phyloP scores from a whole-genome alignment of 1,140 invertebrate genomes.

The Zaprionus taronus region DNA sequence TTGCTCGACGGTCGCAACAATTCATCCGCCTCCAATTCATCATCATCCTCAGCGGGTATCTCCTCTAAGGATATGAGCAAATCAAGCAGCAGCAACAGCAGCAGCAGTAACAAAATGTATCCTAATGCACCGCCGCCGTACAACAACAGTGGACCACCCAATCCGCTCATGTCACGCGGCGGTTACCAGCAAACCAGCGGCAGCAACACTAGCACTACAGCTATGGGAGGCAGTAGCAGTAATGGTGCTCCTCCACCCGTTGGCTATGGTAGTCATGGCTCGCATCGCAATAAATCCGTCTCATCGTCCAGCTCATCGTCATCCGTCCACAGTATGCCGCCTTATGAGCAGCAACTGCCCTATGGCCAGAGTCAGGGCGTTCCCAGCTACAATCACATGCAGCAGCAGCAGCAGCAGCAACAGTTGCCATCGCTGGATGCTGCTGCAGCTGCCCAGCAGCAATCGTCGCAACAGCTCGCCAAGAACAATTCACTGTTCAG shows the following conservation, averaged over 20 bases:
- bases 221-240: constrained; percentile 17
- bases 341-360: constrained; percentile 67
- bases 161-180: constrained; percentile 65
- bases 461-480: constrained; percentile 30
- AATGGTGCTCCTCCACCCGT: constrained; percentile 40
- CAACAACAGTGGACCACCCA: constrained; percentile 55
- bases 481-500: constrained; percentile 77
- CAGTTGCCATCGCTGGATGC: constrained; percentile 38
- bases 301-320: constrained; percentile 51
- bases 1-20: constrained; percentile 38
- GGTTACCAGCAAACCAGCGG: constrained; percentile 46
- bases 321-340: constrained; percentile 73
- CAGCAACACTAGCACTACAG: constrained; percentile 8
- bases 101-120: constrained; percentile 68
- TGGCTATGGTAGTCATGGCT: constrained; percentile 51
- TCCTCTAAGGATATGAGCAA: constrained; percentile 63
- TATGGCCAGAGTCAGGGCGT: constrained; percentile 64
- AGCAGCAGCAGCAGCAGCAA: constrained; percentile 40
- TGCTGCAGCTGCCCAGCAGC: constrained; percentile 11
- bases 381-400: constrained; percentile 61
- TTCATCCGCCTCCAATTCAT: constrained; percentile 50
- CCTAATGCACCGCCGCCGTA: constrained; percentile 69
- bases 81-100: constrained; percentile 25
- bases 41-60: constrained; percentile 40
- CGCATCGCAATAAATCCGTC: constrained; percentile 71